phyloP scores from a whole-genome alignment of 2,888 invertebrate genomes.

The Oligia latruncula region DNA sequence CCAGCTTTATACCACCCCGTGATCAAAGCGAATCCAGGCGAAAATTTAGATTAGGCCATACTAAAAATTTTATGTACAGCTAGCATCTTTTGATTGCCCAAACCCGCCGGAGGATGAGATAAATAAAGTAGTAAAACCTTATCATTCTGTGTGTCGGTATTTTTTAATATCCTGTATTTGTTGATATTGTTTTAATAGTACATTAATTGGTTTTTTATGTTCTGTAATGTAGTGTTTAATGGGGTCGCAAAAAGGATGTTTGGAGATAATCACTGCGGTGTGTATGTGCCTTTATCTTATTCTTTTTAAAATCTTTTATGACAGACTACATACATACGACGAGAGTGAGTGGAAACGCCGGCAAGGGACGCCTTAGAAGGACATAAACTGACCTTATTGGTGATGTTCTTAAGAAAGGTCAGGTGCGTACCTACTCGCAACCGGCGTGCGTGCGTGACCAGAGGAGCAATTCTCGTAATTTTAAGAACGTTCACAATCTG shows the following conservation, averaged over 20 bases:
- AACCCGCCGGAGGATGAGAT: conserved; percentile 68
- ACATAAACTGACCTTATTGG: too few relatives aligned
- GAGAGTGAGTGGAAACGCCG: too few relatives aligned
- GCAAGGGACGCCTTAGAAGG: too few relatives aligned
- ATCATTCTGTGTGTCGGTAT: conserved; percentile 67
- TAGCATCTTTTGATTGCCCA: conserved; percentile 74
- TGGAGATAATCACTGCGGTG: background rate
- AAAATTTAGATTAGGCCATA: conserved; percentile 86
- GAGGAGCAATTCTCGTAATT: too few relatives aligned
- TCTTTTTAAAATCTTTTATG: background rate
- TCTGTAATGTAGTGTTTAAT: conserved; percentile 63
- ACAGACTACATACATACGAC: too few relatives aligned
- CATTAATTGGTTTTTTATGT: conserved; percentile 83
- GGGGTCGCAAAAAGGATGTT: conserved; percentile 55
- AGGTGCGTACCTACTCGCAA: too few relatives aligned
- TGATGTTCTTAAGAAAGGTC: too few relatives aligned
- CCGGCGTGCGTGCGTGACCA: too few relatives aligned
- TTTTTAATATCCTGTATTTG: conserved; percentile 60
- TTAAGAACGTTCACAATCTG: too few relatives aligned
- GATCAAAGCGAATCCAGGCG: conserved; percentile 83
- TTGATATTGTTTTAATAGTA: conserved; percentile 81
- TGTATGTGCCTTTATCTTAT: background rate
- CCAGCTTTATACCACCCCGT: conserved; percentile 68
- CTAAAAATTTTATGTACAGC: conserved; percentile 82
- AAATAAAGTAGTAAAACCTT: conserved; percentile 72